Percentiles rank a stretch among this genome's conserved stretches.
phyloP scores from a whole-genome alignment of 2,888 invertebrate species.

The Lasioglossum leucozonium region DNA sequence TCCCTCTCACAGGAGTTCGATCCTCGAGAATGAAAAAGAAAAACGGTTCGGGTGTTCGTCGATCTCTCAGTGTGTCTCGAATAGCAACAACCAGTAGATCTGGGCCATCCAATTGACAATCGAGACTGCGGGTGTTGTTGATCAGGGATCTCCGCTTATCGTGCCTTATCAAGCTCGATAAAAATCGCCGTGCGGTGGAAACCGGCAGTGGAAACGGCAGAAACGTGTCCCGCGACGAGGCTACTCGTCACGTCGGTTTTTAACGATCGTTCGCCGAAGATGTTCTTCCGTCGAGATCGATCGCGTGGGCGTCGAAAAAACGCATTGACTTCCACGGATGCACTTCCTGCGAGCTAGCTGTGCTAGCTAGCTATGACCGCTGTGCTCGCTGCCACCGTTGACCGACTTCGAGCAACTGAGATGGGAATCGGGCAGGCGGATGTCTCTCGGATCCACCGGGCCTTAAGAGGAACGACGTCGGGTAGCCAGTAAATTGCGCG shows the following conservation, averaged over 20 bases:
- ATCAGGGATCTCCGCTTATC: conserved; percentile 9
- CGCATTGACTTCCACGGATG: background rate
- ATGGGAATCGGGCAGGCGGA: conserved; percentile 29
- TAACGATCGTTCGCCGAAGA: background rate
- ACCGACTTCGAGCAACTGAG: conserved; percentile 54
- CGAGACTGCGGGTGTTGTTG: conserved; percentile 4
- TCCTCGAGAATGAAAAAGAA: background rate
- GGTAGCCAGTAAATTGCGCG: conserved; percentile 48
- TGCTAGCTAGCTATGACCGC: background rate
- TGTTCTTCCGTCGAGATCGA: background rate
- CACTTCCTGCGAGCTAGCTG: background rate
- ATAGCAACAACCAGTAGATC: conserved; percentile 79
- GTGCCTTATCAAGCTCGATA: conserved; percentile 15
- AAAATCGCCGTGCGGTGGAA: background rate
- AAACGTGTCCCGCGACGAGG: background rate
- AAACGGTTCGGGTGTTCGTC: background rate
- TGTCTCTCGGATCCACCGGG: conserved; percentile 20
- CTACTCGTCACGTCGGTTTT: background rate
- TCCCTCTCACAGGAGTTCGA: background rate
- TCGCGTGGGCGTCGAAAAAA: conserved; percentile 1
- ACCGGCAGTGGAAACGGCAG: background rate
- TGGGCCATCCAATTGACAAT: conserved; percentile 75
- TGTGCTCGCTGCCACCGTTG: conserved; percentile 27
- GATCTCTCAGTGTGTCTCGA: conserved; percentile 74
- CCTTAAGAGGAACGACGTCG: conserved; percentile 30